These are phyloP conservation scores for Panthera leo DNA, from an alignment of 2,113 vertebrate species.

Conservation along the genomic window DNA sequence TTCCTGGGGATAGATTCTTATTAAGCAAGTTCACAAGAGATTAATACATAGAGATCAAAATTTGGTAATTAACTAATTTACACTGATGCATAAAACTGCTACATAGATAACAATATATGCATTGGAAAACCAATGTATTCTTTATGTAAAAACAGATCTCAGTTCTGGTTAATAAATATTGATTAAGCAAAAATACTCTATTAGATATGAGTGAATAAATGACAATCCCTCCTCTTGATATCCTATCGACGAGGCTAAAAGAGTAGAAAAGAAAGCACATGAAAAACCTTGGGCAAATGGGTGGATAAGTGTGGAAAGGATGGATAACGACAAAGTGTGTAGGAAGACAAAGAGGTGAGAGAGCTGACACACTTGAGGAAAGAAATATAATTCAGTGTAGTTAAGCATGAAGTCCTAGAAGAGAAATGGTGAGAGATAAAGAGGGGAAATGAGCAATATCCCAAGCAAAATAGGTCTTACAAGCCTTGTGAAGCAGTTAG, in stretches of 20 bases:
- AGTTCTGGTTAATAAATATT: neutral
- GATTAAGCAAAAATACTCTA: neutral
- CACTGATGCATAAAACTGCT: neutral
- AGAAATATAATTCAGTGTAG: neutral
- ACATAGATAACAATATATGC: neutral
- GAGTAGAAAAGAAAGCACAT: neutral
- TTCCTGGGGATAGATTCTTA: neutral
- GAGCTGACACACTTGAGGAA: neutral
- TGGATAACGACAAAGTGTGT: neutral
- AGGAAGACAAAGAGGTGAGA: neutral
- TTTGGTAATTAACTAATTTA: neutral
- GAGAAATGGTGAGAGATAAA: neutral
- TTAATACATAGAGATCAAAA: neutral
- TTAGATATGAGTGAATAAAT: neutral
- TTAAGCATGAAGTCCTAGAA: neutral
- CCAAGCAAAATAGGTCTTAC: neutral
- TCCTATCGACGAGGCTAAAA: neutral
- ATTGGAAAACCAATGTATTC: neutral
- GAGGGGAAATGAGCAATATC: neutral
- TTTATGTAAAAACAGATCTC: neutral
- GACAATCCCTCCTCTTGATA: neutral
- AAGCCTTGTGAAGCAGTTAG: neutral
- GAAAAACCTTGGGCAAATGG: neutral
- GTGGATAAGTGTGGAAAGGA: neutral
- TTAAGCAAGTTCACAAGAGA: neutral